Evolutionary conservation across 2,888 invertebrate species (phyloP).

Genomic region (Dicranocentrus wangi): DNA sequence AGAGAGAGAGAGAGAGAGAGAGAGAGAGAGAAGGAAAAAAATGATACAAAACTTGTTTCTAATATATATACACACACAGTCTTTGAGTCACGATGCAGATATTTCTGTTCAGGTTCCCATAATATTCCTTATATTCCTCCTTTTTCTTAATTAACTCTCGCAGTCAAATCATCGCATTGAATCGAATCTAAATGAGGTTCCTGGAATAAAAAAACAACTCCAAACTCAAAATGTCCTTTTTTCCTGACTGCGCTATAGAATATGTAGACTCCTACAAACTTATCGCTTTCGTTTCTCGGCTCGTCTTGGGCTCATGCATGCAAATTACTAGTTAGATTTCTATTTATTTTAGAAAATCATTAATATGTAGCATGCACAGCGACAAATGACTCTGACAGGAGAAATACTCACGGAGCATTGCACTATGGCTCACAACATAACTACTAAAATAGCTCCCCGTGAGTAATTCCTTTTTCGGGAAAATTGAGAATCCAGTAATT

Average conservation of each 20-base stretch:
- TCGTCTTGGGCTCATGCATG: constrained; percentile 61
- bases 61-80: too few species aligned
- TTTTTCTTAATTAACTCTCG: constrained; percentile 62
- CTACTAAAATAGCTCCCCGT: too few species aligned
- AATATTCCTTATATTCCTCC: constrained; percentile 24
- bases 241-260: constrained; percentile 21
- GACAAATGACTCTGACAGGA: constrained; percentile 57
- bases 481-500: too few species aligned
- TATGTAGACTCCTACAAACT: background rate
- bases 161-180: constrained; percentile 59
- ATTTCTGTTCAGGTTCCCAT: constrained; percentile 26
- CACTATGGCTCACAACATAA: too few species aligned
- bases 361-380: constrained; percentile 55
- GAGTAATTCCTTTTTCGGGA: too few species aligned
- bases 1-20: too few species aligned
- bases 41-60: too few species aligned
- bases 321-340: constrained; percentile 66
- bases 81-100: too few species aligned
- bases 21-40: too few species aligned
- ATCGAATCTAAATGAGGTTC: constrained; percentile 68
- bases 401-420: too few species aligned
- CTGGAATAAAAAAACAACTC: background rate
- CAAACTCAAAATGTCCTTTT: too few species aligned
- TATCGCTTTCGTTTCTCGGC: constrained; percentile 8
- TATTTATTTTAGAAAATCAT: constrained; percentile 67